Evolutionary conservation across 2,113 vertebrate genomes (phyloP).

Genomic region (Hippocampus barbouri): DNA sequence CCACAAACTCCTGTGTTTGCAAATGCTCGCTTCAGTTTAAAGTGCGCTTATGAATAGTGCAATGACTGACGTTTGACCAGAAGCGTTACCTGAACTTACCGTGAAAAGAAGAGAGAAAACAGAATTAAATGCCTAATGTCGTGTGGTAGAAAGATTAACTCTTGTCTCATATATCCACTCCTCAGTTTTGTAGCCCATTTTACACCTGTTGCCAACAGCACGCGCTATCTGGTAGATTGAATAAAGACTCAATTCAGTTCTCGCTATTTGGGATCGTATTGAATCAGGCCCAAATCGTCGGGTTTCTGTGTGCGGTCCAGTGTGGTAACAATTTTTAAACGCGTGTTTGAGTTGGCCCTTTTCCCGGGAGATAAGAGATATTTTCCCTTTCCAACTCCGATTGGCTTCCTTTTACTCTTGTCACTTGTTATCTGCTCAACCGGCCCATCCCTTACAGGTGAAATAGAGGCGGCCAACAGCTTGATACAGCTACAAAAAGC

Average conservation of each 20-base stretch:
- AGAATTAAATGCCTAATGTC: neutral
- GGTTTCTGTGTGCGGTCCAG: neutral
- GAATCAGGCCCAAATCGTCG: neutral
- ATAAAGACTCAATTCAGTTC: neutral
- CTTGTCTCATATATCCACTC: neutral
- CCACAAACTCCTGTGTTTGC: too few species aligned
- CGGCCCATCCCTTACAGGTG: neutral
- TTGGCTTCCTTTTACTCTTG: slow-evolving; percentile 11
- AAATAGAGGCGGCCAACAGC: neutral
- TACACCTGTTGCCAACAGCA: neutral
- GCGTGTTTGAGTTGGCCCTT: slow-evolving; percentile 3
- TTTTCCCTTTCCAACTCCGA: slow-evolving; percentile 4
- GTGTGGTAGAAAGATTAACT: neutral
- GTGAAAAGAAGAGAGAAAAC: neutral
- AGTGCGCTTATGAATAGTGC: too few species aligned
- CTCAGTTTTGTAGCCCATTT: neutral
- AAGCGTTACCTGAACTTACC: neutral
- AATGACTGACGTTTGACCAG: too few species aligned
- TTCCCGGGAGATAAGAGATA: slow-evolving; percentile 14
- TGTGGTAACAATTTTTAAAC: slow-evolving; percentile 11
- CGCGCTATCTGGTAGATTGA: neutral
- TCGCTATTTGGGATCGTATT: neutral
- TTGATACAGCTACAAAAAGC: neutral
- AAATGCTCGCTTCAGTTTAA: too few species aligned
- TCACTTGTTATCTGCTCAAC: slow-evolving; percentile 22